phyloP scores from a whole-genome alignment of 2,797 vertebrate species.

The Lacerta viridis region DNA sequence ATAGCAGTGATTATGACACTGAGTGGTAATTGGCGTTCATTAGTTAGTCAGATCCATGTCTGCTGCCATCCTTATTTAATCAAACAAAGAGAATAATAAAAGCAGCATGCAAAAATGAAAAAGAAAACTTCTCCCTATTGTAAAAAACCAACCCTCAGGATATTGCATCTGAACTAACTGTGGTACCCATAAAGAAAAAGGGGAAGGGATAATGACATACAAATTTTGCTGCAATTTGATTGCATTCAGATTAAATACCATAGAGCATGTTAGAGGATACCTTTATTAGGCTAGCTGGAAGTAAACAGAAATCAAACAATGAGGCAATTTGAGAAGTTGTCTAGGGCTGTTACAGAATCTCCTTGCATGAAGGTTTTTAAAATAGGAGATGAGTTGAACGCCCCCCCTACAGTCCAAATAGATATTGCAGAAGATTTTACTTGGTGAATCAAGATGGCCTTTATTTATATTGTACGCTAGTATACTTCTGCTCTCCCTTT shows the following conservation, averaged over 20 bases:
- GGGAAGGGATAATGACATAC: background rate
- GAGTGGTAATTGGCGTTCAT: background rate
- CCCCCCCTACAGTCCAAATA: too few relatives aligned
- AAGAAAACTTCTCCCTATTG: background rate
- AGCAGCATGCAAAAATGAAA: background rate
- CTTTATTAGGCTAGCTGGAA: background rate
- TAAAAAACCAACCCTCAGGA: background rate
- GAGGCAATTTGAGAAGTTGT: background rate
- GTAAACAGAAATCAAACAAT: background rate
- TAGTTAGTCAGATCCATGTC: slow-evolving; percentile 1
- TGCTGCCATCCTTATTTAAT: slow-evolving; percentile 1
- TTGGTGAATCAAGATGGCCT: background rate
- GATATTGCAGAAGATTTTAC: background rate
- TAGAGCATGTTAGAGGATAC: background rate
- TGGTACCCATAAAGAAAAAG: background rate
- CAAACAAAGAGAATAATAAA: slow-evolving; percentile 14
- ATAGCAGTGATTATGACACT: slow-evolving; percentile 1
- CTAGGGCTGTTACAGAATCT: background rate
- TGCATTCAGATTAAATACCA: background rate
- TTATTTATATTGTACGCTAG: background rate
- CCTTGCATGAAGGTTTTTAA: background rate
- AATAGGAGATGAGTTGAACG: background rate
- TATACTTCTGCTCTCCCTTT: too few relatives aligned
- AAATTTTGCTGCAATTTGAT: background rate
- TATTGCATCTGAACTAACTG: background rate